Evolutionary conservation across 2,113 vertebrate species (phyloP).

Genomic region (Natator depressus): DNA sequence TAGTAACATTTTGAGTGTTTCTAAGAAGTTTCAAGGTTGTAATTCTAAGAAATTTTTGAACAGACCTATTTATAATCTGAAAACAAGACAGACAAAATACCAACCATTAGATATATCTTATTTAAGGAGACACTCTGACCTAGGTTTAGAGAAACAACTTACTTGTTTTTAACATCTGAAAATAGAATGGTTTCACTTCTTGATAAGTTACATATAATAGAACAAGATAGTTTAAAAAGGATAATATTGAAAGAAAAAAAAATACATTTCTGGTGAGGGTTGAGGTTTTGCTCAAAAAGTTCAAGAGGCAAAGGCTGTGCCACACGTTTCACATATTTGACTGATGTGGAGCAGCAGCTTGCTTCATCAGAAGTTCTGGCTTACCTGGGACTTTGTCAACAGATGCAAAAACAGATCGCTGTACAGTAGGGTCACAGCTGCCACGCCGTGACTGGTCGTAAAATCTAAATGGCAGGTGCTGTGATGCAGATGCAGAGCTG

Average conservation of each 20-base stretch:
- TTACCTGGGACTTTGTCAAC: conserved; percentile 99
- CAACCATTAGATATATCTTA: neutral
- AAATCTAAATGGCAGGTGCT: conserved; percentile 94
- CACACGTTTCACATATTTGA: neutral
- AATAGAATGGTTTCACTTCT: neutral
- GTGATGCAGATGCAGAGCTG: conserved; percentile 76
- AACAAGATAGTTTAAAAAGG: neutral
- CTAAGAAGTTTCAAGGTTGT: conserved; percentile 46
- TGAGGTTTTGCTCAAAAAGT: neutral
- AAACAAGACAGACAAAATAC: conserved; percentile 16
- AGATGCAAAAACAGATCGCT: conserved; percentile 89
- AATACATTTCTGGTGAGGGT: neutral
- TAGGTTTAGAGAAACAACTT: neutral
- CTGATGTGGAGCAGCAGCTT: neutral
- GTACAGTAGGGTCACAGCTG: conserved; percentile 88
- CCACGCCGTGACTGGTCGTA: conserved; percentile 94
- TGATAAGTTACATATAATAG: neutral
- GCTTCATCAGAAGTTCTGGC: neutral
- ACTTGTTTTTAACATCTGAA: neutral
- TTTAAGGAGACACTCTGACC: neutral
- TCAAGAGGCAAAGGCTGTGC: neutral
- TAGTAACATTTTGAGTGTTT: conserved; percentile 42
- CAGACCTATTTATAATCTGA: conserved; percentile 8
- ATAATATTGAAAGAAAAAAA: neutral
- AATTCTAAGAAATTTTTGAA: conserved; percentile 47